Evolutionary conservation across 2,797 vertebrate genomes (phyloP), one percentile per base, ranked within the genome.

Genomic region (Aselliscus stoliczkanus): DNA sequence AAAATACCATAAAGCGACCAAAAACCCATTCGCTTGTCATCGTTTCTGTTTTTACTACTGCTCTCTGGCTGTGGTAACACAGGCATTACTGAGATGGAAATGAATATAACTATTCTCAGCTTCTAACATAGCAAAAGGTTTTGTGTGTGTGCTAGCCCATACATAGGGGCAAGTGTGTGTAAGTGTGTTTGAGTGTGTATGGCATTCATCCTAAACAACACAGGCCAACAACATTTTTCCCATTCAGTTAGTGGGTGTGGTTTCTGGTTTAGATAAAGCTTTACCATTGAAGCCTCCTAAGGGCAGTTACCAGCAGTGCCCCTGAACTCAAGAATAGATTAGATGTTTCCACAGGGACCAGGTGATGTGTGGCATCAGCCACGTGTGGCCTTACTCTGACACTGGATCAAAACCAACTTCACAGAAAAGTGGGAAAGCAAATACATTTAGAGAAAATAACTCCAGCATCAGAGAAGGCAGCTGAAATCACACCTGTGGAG

Each of bases 91-190:
- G 85, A 90, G 52, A 47, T 14, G 14, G 50, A 82, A 87, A 69
- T 39, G 60, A 67, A 42, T 17, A n/a, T 12, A 52, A 69, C 21
- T 31, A 60, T 62, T 44, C 31, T n/a, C 27, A 72, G 18, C 4
- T 81, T 62, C 27, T 20, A 60, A 14, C 2, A 2, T 39, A 60
- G 34, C n/a, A 54, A 47, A 62, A 1, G 17, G 29, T 8, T 42
- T 4, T 70, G 2, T 81, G 7, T 29, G 10, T 4, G 4, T 4
- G 37, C 2, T 0, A 29, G 5, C 64, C 1, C 31, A 1, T 69
- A 25, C 37, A 4, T 56, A 6, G 6, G 17, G 14, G 18, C 29
- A 17, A 15, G 6, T n/a, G 9, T 67, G 37, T 77, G 58, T 47
- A 1, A 62, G 58, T 62, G 29, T 7, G 13, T 23, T 7, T 39